These are phyloP conservation scores for Mionectes macconnelli DNA, from an alignment of 2,113 vertebrate genomes.

Conservation along the genomic window DNA sequence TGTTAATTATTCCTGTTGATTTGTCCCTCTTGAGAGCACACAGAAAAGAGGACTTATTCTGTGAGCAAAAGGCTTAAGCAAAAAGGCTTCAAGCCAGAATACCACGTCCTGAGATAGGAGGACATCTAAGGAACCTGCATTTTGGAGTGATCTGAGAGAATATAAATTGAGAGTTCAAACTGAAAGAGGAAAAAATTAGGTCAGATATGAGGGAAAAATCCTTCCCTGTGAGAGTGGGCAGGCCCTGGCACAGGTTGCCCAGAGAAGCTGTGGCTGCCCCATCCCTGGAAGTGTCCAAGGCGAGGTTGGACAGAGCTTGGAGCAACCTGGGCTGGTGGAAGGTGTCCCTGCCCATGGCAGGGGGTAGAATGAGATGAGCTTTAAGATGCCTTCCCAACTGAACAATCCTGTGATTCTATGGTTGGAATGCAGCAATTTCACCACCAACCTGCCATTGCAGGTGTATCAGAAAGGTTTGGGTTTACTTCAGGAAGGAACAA, in stretches of 20 bases:
- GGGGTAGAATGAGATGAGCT: not conserved
- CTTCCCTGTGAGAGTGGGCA: not conserved
- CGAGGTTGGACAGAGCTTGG: not conserved
- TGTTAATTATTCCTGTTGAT: conserved; percentile 45
- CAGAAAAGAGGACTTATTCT: not conserved
- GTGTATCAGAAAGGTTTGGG: not conserved
- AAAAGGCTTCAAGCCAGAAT: not conserved
- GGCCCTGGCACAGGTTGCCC: not conserved
- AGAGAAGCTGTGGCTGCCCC: not conserved
- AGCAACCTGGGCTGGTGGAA: not conserved
- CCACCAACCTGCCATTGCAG: not conserved
- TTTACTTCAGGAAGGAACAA: not conserved
- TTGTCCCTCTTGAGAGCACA: conserved; percentile 4
- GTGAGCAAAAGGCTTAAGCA: not conserved
- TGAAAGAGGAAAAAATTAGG: not conserved
- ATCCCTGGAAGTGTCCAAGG: not conserved
- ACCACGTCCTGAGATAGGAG: not conserved
- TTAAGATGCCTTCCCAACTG: not conserved
- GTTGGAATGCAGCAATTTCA: not conserved
- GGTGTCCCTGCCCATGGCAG: not conserved
- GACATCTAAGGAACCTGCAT: not conserved
- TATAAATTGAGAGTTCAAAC: not conserved
- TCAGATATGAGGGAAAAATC: not conserved
- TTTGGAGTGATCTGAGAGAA: not conserved
- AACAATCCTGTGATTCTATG: not conserved